Evolutionary conservation across 2,888 invertebrate species (phyloP), one percentile per base, ranked within the genome.

Genomic region (Odontocerum albicorne): DNA sequence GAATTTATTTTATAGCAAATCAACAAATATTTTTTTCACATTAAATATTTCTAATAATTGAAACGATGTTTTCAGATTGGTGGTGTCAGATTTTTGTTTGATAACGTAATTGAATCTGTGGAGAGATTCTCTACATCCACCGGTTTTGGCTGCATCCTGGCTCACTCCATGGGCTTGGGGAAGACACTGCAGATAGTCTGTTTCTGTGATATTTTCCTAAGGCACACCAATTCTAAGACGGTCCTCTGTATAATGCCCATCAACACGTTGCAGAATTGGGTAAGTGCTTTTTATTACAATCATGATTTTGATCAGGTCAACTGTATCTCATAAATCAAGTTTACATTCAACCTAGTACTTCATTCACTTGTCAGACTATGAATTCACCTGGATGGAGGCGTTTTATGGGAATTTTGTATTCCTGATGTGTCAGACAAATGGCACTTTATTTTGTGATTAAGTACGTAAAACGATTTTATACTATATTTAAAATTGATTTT

Each of bases 141-240:
- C 2, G 97, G 98, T 8, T 96, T 98, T 71, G 99, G 99, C 10
- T 99, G 98, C 70, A 97, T 99, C 65, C 77, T 99, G 47, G 98
- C 98, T 1, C 98, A 99, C 77, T 96, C 96, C 38, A 99, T 99
- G 99, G 99, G 99, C 1, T 81, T 99, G 20, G 99, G 99, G n/a
- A 99, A 99, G 77, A 99, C 98, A 0, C 78, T 99, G 54, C 94
- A 91, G 77, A 90, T 97, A 52, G 92, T 97, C 51, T 92, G 94
- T 62, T 98, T 99, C 76, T 91, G 92, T 68, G 98, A 99, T 74
- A 89, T 97, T 65, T 96, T 98, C 72, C 81, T 98, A 64, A 80
- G 96, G 46, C 89, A 94, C 70, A 96, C 96, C 0, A 81, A 82
- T 17, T 91, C 93, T 3, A 91, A 87, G 69, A 92, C 90, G 10